Evolutionary conservation across 2,113 vertebrate species (phyloP).

Genomic region (Romanogobio albipinnatus): DNA sequence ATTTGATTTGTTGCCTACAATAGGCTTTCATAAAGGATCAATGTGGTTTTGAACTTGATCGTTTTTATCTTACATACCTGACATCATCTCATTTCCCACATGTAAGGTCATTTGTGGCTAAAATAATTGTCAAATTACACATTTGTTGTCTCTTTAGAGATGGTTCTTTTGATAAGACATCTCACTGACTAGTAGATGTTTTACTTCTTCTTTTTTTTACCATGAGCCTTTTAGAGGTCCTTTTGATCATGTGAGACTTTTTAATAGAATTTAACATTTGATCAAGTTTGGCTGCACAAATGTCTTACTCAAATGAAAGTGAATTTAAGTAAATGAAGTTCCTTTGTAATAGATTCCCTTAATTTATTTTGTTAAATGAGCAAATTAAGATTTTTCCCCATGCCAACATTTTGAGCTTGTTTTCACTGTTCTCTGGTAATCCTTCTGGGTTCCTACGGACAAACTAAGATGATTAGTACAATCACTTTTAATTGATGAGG

Average conservation of each 20-base stretch:
- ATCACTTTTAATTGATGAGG: constrained; percentile 38
- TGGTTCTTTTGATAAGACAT: neutral
- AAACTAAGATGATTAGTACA: constrained; percentile 37
- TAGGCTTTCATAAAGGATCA: constrained; percentile 15
- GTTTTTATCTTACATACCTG: constrained; percentile 38
- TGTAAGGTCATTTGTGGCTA: neutral
- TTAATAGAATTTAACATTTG: constrained; percentile 37
- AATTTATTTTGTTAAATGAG: constrained; percentile 41
- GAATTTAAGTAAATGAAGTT: constrained; percentile 45
- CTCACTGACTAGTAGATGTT: neutral
- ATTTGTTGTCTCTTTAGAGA: neutral
- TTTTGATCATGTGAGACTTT: constrained; percentile 20
- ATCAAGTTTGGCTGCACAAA: constrained; percentile 34
- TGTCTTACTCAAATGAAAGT: constrained; percentile 33
- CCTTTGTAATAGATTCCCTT: constrained; percentile 40
- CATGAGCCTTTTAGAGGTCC: constrained; percentile 19
- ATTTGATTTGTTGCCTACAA: neutral
- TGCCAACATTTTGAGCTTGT: neutral
- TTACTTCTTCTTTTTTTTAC: neutral
- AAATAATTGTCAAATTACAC: neutral
- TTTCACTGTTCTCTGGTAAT: neutral
- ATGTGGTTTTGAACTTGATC: neutral
- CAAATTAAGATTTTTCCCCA: neutral
- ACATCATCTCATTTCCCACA: constrained; percentile 16
- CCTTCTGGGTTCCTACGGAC: constrained; percentile 1